Evolutionary conservation across 2,113 vertebrate species (phyloP).

Genomic region (Pavo muticus): DNA sequence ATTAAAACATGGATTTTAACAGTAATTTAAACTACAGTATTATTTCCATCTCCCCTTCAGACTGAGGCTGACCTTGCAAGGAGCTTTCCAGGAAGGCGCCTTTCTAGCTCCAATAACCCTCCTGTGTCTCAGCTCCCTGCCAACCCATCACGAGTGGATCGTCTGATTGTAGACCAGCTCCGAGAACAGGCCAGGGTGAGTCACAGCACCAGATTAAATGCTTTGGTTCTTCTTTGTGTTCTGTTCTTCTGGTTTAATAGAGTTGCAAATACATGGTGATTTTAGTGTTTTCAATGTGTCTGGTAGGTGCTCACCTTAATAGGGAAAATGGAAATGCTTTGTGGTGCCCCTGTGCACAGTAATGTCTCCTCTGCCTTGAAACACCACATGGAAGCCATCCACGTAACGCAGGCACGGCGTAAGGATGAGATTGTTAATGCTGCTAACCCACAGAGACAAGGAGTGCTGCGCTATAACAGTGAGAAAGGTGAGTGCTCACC

Average conservation of each 20-base stretch:
- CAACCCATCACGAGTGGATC: conserved; percentile 71
- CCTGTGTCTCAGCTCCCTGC: conserved; percentile 25
- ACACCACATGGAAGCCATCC: conserved; percentile 64
- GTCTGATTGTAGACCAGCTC: conserved; percentile 66
- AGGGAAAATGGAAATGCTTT: conserved; percentile 67
- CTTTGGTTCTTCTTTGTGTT: rapidly evolving
- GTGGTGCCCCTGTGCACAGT: conserved; percentile 27
- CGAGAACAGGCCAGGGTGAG: conserved; percentile 65
- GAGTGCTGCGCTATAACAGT: background rate
- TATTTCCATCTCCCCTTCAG: conserved; percentile 8
- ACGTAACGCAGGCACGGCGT: conserved; percentile 38
- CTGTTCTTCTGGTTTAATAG: rapidly evolving
- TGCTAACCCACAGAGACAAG: conserved; percentile 24
- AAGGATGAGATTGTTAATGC: conserved; percentile 67
- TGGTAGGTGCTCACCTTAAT: conserved; percentile 62
- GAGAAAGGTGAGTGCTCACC: conserved; percentile 62
- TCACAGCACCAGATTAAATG: background rate
- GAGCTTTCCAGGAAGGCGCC: conserved; percentile 60
- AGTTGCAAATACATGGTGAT: rapidly evolving
- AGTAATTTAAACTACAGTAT: rapidly evolving
- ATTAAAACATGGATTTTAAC: rapidly evolving
- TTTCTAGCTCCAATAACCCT: background rate
- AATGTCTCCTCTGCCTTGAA: conserved; percentile 54
- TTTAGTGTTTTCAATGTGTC: background rate
- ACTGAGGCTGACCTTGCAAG: conserved; percentile 74